phyloP scores from a whole-genome alignment of 2,113 vertebrate genomes.

The Bos indicus region DNA sequence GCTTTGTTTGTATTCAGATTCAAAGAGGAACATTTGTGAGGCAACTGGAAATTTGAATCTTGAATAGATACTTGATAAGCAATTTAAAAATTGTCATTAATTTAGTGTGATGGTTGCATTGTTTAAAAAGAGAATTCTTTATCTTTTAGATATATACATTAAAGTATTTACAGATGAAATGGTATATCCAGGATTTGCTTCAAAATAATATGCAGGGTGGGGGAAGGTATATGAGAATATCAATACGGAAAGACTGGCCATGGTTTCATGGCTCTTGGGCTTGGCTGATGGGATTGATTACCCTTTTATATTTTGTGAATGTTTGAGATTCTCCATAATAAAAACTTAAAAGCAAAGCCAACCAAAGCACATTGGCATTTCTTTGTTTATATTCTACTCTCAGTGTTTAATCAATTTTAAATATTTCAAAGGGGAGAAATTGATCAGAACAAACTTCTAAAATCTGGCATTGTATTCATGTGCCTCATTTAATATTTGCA shows the following conservation, averaged over 20 bases:
- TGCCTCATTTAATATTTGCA: slow-evolving; percentile 4
- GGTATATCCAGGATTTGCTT: not conserved
- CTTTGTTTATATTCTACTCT: slow-evolving; percentile 12
- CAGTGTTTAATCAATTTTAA: not conserved
- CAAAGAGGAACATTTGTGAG: not conserved
- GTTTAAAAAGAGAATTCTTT: not conserved
- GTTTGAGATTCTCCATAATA: not conserved
- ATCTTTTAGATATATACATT: not conserved
- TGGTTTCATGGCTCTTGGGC: not conserved
- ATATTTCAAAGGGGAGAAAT: slow-evolving; percentile 20
- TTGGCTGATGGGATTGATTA: not conserved
- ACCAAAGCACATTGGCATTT: not conserved
- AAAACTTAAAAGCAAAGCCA: slow-evolving; percentile 15
- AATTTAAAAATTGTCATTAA: not conserved
- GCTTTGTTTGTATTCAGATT: not conserved
- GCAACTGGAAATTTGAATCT: not conserved
- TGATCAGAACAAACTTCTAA: not conserved
- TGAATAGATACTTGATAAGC: not conserved
- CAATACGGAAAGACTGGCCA: not conserved
- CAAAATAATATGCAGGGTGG: not conserved
- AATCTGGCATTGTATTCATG: not conserved
- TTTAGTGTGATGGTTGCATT: not conserved
- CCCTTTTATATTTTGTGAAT: not conserved
- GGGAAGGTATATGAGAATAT: not conserved
- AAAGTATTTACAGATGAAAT: slow-evolving; percentile 3